phyloP scores from a whole-genome alignment of 1,140 invertebrate genomes.

The Drosophila tsacasi region DNA sequence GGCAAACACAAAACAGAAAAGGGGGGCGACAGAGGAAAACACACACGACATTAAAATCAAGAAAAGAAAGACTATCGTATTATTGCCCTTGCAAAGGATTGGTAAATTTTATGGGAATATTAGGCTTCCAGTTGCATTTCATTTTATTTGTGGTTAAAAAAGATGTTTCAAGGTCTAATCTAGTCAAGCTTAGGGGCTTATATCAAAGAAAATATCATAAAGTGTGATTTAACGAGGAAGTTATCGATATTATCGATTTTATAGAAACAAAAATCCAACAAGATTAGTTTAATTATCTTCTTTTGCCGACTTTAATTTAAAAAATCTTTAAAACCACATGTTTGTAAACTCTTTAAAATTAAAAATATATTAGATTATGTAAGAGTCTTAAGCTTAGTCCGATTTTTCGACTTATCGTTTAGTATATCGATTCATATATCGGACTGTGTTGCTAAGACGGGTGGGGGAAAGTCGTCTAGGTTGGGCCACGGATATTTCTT shows the following conservation, averaged over 20 bases:
- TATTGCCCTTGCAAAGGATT: constrained; percentile 24
- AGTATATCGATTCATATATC: too few species aligned
- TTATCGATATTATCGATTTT: background rate
- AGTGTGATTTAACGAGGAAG: background rate
- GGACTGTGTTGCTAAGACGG: background rate
- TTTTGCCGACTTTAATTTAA: too few species aligned
- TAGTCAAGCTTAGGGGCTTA: too few species aligned
- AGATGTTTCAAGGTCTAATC: background rate
- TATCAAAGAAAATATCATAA: too few species aligned
- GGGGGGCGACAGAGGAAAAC: constrained; percentile 38
- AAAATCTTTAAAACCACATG: background rate
- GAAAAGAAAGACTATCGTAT: constrained; percentile 4
- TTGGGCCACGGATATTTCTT: too few species aligned
- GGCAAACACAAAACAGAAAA: constrained; percentile 27
- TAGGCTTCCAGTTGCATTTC: background rate
- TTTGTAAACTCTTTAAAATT: too few species aligned
- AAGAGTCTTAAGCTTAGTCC: too few species aligned
- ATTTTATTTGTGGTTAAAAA: background rate
- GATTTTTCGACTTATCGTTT: too few species aligned
- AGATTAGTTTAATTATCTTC: too few species aligned
- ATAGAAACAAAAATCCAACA: background rate
- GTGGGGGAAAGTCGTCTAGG: too few species aligned
- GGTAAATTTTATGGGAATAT: background rate
- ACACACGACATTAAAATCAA: constrained; percentile 46
- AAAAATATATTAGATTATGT: too few species aligned